Conservation (phyloP, 2,113 vertebrate species). For the Harpagus bidentatus region DNA sequence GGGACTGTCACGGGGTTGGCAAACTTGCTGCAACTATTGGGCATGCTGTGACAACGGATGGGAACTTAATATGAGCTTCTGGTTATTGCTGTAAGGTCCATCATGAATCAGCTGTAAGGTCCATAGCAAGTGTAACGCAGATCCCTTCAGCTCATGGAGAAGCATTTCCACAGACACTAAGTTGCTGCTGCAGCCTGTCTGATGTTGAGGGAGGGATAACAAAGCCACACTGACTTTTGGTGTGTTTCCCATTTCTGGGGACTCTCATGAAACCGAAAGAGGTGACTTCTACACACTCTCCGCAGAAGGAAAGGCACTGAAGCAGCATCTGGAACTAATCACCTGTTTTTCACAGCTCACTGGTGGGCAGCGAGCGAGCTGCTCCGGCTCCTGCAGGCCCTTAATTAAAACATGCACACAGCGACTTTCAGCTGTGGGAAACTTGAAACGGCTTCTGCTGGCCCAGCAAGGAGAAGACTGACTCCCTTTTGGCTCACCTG, state of each 20-base stretch:
- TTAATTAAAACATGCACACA: background rate
- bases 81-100: background rate
- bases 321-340: conserved; percentile 58
- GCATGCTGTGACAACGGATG: background rate
- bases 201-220: background rate
- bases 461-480: background rate
- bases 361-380: background rate
- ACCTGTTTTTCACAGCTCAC: conserved; percentile 23
- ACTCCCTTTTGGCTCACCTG: background rate
- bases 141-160: background rate
- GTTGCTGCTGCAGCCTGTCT: background rate
- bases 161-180: background rate
- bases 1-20: background rate
- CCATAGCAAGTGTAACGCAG: background rate
- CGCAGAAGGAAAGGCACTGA: background rate
- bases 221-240: background rate
- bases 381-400: background rate
- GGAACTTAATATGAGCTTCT: background rate
- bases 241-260: conserved; percentile 11
- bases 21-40: background rate
- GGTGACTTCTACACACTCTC: conserved; percentile 1
- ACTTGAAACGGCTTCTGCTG: background rate
- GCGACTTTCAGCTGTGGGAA: background rate
- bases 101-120: background rate
- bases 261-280: background rate